Percentiles rank a stretch among this genome's conserved stretches.
Evolutionary conservation across 1,140 invertebrate genomes (phyloP).

Genomic region (Heterodera schachtii): DNA sequence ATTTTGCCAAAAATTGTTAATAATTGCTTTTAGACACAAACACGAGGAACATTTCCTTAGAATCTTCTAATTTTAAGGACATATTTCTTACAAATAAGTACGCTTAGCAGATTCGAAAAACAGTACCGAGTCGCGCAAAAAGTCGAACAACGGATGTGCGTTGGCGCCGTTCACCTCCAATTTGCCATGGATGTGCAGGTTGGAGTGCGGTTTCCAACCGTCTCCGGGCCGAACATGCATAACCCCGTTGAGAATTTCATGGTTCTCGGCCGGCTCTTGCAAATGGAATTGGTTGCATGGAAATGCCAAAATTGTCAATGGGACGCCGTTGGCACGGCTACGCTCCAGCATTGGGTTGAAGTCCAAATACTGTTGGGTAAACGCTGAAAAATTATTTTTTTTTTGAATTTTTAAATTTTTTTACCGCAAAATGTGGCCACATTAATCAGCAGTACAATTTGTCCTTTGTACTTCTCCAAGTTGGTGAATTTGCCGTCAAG

Average conservation of each 20-base stretch:
- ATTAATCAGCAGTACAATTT: slow-evolving; percentile 67
- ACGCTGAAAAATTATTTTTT: slow-evolving; percentile 44
- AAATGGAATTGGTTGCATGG: slow-evolving; percentile 68
- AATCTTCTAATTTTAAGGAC: too few species aligned
- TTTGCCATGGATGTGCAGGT: slow-evolving; percentile 67
- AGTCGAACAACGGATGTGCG: slow-evolving; percentile 67
- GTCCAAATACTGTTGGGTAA: slow-evolving; percentile 64
- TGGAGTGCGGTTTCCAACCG: slow-evolving; percentile 66
- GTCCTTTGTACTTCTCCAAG: slow-evolving; percentile 65
- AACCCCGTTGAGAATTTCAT: slow-evolving; percentile 64
- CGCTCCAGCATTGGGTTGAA: slow-evolving; percentile 63
- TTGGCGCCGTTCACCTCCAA: slow-evolving; percentile 67
- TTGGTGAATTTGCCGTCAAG: slow-evolving; percentile 58
- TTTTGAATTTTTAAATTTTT: slow-evolving; percentile 22
- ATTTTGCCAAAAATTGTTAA: too few species aligned
- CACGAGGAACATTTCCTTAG: too few species aligned
- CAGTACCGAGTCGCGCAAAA: slow-evolving; percentile 43
- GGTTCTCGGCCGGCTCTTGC: slow-evolving; percentile 64
- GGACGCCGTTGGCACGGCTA: slow-evolving; percentile 46
- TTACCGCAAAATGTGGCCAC: slow-evolving; percentile 68
- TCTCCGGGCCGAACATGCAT: slow-evolving; percentile 68
- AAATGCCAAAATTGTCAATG: slow-evolving; percentile 65
- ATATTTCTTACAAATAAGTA: too few species aligned
- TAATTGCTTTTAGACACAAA: too few species aligned
- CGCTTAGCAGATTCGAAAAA: not conserved